Base-by-base conservation (phyloP, 2,888 invertebrate genomes). In the Sarcophaga variegata region DNA sequence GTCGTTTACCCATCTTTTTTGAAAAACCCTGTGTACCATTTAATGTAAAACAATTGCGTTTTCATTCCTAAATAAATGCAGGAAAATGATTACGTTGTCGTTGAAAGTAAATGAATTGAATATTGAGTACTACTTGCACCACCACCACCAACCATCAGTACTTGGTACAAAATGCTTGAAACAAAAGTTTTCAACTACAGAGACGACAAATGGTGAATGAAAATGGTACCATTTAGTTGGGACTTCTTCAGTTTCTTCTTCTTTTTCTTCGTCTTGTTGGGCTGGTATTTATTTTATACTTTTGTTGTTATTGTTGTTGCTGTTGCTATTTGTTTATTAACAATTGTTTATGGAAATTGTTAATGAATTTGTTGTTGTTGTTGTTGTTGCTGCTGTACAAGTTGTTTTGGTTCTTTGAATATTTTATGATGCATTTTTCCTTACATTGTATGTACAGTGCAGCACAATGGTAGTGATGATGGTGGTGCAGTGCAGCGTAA, bases 291-390 rank as follows among this genome's bases (percentile, higher is more conserved):
- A n/a, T 45, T 20, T 20, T 45, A 47, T 54, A 3, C 14, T 63
- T 75, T 80, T 70, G 27, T 70, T 67, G 62, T 54, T 47, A 0
- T 37, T 37, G 37, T 2, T 37, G 37, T 37, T 37, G 37, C 10
- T 37, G 1, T 37, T 37, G 10, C 62, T 54, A 22, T 22, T 54
- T 69, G 17, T 80, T 80, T 63, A 63, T 81, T 78, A 63, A 78
- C 78, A 82, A 82, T 82, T 75, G 64, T 78, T 85, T 78, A 75
- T 85, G 64, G 70, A 79, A 85, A 82, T 81, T 81, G 78, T 78
- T 78, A 70, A 75, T 81, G 62, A 83, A 67, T 76, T 67, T 82
- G 49, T 54, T 77, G 75, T 20, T 20, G 20, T 20, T 20, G 20
- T 25, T 45, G 17, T 5, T 72, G 20, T 22, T 54, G 45, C 5